These are phyloP conservation scores for Ctenicera cuprea DNA, from an alignment of 2,888 invertebrate species.

Conservation along the genomic window DNA sequence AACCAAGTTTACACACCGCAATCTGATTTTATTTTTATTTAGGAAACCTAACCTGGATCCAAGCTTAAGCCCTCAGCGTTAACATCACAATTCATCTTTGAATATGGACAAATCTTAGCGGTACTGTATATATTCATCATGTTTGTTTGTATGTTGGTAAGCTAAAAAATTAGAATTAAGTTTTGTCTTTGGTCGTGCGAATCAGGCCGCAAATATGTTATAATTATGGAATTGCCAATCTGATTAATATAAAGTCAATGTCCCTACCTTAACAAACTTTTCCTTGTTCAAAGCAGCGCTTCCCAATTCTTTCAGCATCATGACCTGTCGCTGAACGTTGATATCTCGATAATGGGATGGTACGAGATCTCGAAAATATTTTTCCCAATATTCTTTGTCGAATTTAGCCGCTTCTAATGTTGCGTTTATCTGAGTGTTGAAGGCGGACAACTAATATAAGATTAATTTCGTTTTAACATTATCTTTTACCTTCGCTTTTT, in stretches of 20 bases:
- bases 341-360: constrained; percentile 70
- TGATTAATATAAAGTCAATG: no score
- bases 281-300: constrained; percentile 70
- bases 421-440: constrained; percentile 58
- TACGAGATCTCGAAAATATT: constrained; percentile 66
- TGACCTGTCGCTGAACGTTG: constrained; percentile 71
- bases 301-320: constrained; percentile 72
- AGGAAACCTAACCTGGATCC: constrained; percentile 66
- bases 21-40: no score
- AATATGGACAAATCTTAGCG: constrained; percentile 71
- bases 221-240: neutral
- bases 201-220: no score
- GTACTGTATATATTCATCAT: constrained; percentile 70
- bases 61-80: constrained; percentile 64
- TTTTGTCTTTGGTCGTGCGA: no score
- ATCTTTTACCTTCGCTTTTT: constrained; percentile 60
- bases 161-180: constrained; percentile 53
- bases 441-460: constrained; percentile 27
- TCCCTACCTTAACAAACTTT: constrained; percentile 67
- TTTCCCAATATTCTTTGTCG: constrained; percentile 69
- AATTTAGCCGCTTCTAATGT: constrained; percentile 65
- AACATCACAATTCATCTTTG: constrained; percentile 67
- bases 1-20: neutral
- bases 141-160: constrained; percentile 58
- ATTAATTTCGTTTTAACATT: constrained; percentile 39